phyloP scores from a whole-genome alignment of 1,140 invertebrate genomes.

The Papilio glaucus region DNA sequence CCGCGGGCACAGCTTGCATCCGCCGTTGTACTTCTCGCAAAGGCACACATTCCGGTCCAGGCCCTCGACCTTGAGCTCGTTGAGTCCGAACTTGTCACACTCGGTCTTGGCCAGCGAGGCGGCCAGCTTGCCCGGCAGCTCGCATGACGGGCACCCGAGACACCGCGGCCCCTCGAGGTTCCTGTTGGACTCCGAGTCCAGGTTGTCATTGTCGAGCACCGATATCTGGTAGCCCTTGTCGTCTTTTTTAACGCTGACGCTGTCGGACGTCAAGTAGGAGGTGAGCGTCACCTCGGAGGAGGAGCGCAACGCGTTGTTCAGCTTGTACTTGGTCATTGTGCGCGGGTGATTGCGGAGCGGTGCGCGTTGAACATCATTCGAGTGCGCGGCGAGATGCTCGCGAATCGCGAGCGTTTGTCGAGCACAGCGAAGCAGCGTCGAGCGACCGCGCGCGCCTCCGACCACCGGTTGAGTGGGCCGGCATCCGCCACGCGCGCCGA shows the following conservation, averaged over 20 bases:
- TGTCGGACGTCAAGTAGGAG: conserved; percentile 71
- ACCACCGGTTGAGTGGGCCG: not conserved
- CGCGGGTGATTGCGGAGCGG: conserved; percentile 55
- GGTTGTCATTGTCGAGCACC: conserved; percentile 59
- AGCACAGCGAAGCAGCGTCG: not conserved
- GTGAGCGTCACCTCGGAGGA: conserved; percentile 80
- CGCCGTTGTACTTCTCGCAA: conserved; percentile 73
- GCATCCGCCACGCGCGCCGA: not conserved
- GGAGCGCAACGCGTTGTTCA: conserved; percentile 70
- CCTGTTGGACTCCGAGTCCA: conserved; percentile 53
- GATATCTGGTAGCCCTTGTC: conserved; percentile 55
- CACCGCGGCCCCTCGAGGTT: conserved; percentile 53
- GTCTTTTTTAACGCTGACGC: conserved; percentile 51
- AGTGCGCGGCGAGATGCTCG: not conserved
- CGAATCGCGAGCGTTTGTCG: too few species aligned
- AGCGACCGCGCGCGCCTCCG: conserved; percentile 6
- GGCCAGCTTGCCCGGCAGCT: conserved; percentile 58
- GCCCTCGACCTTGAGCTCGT: conserved; percentile 69
- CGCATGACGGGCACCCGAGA: conserved; percentile 63
- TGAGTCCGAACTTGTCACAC: conserved; percentile 67
- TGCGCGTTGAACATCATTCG: conserved; percentile 65
- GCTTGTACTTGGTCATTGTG: conserved; percentile 80
- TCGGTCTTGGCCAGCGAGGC: conserved; percentile 60
- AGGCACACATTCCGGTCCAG: conserved; percentile 68
- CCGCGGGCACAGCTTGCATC: conserved; percentile 73